A percentile compares a stretch with the other conserved stretches of the same genome.
Evolutionary conservation across 2,113 vertebrate species (phyloP).

Genomic region (Oncorhynchus keta): DNA sequence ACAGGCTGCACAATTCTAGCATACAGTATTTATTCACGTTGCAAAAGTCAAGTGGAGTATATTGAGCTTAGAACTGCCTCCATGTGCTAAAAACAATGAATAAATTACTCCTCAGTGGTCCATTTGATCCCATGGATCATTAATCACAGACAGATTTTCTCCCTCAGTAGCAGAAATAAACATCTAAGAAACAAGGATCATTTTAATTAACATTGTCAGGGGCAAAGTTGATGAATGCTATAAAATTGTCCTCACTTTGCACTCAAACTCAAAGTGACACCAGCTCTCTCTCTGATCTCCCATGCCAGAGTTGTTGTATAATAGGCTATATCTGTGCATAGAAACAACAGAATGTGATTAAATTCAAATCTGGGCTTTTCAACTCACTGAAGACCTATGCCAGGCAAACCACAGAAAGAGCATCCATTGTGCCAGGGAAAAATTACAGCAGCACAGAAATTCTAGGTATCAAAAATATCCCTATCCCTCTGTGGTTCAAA

Average conservation of each 20-base stretch:
- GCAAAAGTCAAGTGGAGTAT: neutral
- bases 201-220: conserved; percentile 1
- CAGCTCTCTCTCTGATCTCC: conserved; percentile 12
- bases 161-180: conserved; percentile 26
- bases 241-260: neutral
- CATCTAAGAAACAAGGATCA: conserved; percentile 29
- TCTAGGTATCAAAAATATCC: conserved; percentile 57
- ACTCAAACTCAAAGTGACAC: neutral
- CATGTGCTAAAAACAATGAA: conserved; percentile 25
- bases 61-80: conserved; percentile 26
- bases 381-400: conserved; percentile 26
- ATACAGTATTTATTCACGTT: conserved; percentile 11
- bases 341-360: conserved; percentile 47
- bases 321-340: conserved; percentile 10
- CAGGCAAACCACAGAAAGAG: conserved; percentile 35
- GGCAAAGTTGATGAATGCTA: neutral
- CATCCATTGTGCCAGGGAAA: conserved; percentile 22
- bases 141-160: conserved; percentile 17
- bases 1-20: neutral
- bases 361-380: conserved; percentile 38
- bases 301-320: neutral
- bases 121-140: conserved; percentile 45
- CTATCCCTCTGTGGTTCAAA: conserved; percentile 29
- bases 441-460: conserved; percentile 48
- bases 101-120: conserved; percentile 20